These are phyloP conservation scores for Coleophora flavipennella DNA, from an alignment of 2,888 invertebrate genomes.

Conservation along the genomic window DNA sequence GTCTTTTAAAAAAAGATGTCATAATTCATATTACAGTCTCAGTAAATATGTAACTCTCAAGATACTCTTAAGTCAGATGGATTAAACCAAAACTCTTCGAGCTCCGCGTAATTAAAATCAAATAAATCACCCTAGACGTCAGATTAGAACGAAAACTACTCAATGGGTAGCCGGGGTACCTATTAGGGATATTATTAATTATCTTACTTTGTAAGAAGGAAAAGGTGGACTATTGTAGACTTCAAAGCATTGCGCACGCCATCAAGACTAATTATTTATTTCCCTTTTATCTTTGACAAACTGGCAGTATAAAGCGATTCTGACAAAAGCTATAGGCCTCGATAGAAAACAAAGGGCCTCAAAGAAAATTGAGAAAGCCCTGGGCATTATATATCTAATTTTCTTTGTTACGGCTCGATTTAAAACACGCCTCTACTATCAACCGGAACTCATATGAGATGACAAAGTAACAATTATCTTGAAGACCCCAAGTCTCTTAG, in stretches of 20 bases:
- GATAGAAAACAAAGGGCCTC: constrained; percentile 42
- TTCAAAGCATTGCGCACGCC: constrained; percentile 24
- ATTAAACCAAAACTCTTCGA: too few species aligned
- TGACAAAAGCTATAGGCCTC: constrained; percentile 32
- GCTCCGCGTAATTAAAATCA: not conserved
- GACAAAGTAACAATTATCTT: not conserved
- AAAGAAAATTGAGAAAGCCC: constrained; percentile 43
- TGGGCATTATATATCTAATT: constrained; percentile 37
- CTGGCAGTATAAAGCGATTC: constrained; percentile 42
- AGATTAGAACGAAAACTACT: not conserved
- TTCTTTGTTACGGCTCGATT: constrained; percentile 38
- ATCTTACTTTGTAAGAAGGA: not conserved
- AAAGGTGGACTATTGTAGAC: constrained; percentile 10
- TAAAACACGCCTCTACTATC: not conserved
- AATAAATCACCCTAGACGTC: not conserved
- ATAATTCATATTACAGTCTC: too few species aligned
- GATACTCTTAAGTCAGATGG: too few species aligned
- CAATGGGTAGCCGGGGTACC: not conserved
- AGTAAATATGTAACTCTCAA: too few species aligned
- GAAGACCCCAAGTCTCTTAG: too few species aligned
- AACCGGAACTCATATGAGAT: constrained; percentile 1
- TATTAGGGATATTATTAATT: too few species aligned
- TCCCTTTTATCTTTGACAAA: constrained; percentile 43
- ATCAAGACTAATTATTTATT: constrained; percentile 49
- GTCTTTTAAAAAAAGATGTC: too few species aligned